phyloP scores from a whole-genome alignment of 2,113 vertebrate species.

The Toxotes chatareus region DNA sequence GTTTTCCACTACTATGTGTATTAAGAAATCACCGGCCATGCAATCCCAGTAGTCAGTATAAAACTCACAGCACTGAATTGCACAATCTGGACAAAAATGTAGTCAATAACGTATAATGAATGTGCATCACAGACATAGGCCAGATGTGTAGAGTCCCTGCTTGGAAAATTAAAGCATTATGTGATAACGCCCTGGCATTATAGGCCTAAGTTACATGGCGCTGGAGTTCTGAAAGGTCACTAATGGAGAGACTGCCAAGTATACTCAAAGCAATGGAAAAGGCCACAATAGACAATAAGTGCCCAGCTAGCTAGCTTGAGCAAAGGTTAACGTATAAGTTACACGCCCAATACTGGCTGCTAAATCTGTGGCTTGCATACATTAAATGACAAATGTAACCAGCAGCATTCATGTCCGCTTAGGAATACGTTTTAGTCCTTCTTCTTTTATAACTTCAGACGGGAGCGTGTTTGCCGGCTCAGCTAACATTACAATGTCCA shows the following conservation, averaged over 20 bases:
- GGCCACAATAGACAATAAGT: slow-evolving; percentile 65
- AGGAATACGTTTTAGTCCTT: background rate
- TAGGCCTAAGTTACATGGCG: slow-evolving; percentile 67
- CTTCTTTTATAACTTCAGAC: background rate
- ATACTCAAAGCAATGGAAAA: slow-evolving; percentile 55
- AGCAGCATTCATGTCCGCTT: background rate
- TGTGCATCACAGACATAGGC: slow-evolving; percentile 27
- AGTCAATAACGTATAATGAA: background rate
- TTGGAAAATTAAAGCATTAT: slow-evolving; percentile 61
- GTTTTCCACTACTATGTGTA: slow-evolving; percentile 54
- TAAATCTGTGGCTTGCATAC: slow-evolving; percentile 15
- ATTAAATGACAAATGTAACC: slow-evolving; percentile 15
- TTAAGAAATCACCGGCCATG: slow-evolving; percentile 21
- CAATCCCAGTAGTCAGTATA: slow-evolving; percentile 14
- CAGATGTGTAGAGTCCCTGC: slow-evolving; percentile 67
- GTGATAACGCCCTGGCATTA: slow-evolving; percentile 70
- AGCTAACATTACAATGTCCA: background rate
- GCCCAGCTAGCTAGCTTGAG: slow-evolving; percentile 31
- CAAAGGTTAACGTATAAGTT: slow-evolving; percentile 66
- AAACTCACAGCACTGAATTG: background rate
- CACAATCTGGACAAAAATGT: background rate
- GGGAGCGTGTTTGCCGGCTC: background rate
- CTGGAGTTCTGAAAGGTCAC: slow-evolving; percentile 73
- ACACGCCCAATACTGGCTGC: slow-evolving; percentile 51
- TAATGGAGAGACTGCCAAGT: slow-evolving; percentile 55